Base-by-base conservation (phyloP, 1,140 invertebrate species). In the Gerris buenoi region DNA sequence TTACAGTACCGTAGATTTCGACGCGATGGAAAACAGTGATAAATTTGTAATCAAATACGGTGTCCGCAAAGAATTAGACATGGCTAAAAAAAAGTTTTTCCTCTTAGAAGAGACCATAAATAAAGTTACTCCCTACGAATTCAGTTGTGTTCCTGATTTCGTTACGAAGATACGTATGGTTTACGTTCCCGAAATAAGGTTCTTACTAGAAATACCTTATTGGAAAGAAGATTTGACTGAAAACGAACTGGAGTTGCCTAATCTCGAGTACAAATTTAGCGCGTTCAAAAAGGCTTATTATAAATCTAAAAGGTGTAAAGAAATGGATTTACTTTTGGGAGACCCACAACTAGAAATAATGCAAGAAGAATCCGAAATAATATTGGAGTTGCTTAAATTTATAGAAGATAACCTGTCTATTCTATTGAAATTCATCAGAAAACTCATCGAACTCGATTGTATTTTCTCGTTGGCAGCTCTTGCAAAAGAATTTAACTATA, bases 151-250 rank as follows among this genome's bases (percentile, higher is more conserved):
- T 2, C 62, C 62, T 13, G 2, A 2, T 25, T 63, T 26, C 25
- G 23, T 63, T 27, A 27, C 22, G 2, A 63, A 63, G 27, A 28
- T 63, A 73, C 83, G 82, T 59, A 84, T 92, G 73, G 77, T 88
- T 64, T 93, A 90, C 76, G 80, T 91, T 70, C 90, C 90, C 3
- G 85, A 91, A 78, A 81, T 93, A 68, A 88, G 90, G 0, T 91
- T 88, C 78, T 76, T 92, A 58, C 75, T 93, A 2, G 85, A 83
- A 0, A 81, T 93, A 2, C 84, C 83, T 29, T 77, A 81, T 64
- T 86, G 84, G 82, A 79, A 79, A 57, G 75, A 79, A 0, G 76
- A 81, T 67, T 79, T 80, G 66, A 76, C 73, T 46, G 76, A 72
- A 60, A 77, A 83, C 25, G 77, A 86, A 27, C 75, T 75, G 68